These are phyloP conservation scores for Cheirogaleus major DNA, from an alignment of 2,797 vertebrate genomes.

Conservation along the genomic window DNA sequence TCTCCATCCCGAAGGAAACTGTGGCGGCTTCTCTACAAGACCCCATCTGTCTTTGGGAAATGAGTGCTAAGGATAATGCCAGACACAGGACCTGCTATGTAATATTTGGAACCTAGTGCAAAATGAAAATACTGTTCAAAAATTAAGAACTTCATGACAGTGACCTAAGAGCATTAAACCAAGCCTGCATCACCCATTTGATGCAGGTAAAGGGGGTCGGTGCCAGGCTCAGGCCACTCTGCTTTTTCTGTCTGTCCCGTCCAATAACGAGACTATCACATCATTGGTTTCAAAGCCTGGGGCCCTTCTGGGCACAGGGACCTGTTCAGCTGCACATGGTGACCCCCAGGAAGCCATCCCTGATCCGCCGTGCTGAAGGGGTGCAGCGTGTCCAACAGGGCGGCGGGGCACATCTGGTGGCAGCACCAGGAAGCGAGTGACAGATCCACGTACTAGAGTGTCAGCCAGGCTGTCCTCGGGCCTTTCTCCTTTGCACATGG, in stretches of 20 bases:
- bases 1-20: fast-evolving
- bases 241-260: fast-evolving
- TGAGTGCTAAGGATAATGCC: fast-evolving
- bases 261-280: fast-evolving
- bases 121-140: not conserved
- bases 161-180: fast-evolving
- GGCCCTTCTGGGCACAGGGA: not conserved
- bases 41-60: not conserved
- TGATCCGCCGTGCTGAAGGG: fast-evolving
- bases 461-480: not conserved
- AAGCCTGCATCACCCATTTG: too few species aligned
- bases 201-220: not conserved
- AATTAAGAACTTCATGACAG: not conserved
- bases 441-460: fast-evolving
- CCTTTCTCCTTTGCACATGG: not conserved
- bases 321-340: fast-evolving
- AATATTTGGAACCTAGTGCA: too few species aligned
- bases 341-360: fast-evolving
- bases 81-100: fast-evolving
- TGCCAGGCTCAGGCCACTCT: fast-evolving
- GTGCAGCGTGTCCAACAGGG: fast-evolving
- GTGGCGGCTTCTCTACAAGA: not conserved
- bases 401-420: fast-evolving
- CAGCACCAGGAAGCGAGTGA: fast-evolving
- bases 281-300: not conserved